These are phyloP conservation scores for Miichthys miiuy DNA, from an alignment of 2,797 vertebrate species.

Conservation along the genomic window DNA sequence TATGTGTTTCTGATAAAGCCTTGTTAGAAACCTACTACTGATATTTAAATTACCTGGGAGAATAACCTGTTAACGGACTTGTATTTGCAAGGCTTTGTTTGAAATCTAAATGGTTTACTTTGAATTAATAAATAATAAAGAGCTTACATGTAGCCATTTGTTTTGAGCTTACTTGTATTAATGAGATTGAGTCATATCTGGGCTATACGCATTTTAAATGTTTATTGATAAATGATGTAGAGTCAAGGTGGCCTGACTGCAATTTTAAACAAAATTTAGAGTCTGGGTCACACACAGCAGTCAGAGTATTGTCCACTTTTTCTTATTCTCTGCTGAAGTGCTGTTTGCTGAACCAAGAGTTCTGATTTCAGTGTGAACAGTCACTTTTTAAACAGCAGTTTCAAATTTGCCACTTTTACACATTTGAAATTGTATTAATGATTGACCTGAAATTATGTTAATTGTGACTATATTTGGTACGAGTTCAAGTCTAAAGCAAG, in stretches of 20 bases:
- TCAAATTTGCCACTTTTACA: not conserved
- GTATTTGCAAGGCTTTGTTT: constrained; percentile 14
- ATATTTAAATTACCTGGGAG: not conserved
- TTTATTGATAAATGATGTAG: not conserved
- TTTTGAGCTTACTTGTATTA: not conserved
- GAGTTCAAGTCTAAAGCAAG: not conserved
- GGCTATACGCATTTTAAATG: not conserved
- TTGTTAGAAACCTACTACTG: not conserved
- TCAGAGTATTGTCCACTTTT: too few relatives aligned
- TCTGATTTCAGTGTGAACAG: not conserved
- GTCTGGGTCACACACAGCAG: not conserved
- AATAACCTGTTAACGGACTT: not conserved
- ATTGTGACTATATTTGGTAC: not conserved
- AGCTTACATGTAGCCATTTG: not conserved
- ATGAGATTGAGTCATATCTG: not conserved
- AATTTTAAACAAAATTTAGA: not conserved
- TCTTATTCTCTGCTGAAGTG: not conserved
- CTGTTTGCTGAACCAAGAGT: not conserved
- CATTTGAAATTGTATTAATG: not conserved
- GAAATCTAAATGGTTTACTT: constrained; percentile 32
- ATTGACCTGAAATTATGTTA: not conserved
- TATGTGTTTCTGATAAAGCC: not conserved
- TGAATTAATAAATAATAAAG: constrained; percentile 54
- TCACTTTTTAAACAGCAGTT: not conserved
- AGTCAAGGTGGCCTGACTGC: not conserved